Conservation (phyloP, 2,113 vertebrate genomes). For the Hydrolagus affinis region DNA sequence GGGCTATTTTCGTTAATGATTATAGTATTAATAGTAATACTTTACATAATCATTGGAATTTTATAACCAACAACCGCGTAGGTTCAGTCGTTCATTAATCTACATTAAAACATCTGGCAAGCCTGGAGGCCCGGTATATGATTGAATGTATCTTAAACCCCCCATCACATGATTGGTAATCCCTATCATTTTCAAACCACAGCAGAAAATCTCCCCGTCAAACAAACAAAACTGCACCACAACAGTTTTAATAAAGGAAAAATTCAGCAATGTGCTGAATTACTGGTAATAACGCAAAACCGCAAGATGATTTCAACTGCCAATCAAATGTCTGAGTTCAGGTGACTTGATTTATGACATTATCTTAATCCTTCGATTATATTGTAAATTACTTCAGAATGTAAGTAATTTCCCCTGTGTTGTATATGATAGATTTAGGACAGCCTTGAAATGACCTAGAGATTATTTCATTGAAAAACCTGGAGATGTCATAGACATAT, state of each 20-base stretch:
- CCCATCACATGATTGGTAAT: background rate
- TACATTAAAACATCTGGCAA: background rate
- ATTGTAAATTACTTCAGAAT: background rate
- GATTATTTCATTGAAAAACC: constrained; percentile 5
- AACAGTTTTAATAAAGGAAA: background rate
- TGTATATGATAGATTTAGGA: background rate
- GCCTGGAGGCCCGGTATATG: background rate
- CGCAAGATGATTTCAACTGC: background rate
- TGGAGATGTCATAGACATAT: background rate
- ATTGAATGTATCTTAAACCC: background rate
- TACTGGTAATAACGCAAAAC: background rate
- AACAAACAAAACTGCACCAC: background rate
- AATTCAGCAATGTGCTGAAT: background rate
- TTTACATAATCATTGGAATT: background rate
- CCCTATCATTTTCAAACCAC: background rate
- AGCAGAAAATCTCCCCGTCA: background rate
- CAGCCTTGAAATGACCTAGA: background rate
- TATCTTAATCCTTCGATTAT: background rate
- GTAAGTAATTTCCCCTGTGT: background rate
- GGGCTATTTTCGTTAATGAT: background rate
- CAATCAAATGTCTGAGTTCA: background rate
- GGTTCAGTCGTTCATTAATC: background rate
- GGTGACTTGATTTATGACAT: background rate
- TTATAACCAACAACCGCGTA: background rate
- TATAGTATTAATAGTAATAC: background rate